Conservation (phyloP, 2,113 vertebrate species). For the Macroglossus sobrinus region DNA sequence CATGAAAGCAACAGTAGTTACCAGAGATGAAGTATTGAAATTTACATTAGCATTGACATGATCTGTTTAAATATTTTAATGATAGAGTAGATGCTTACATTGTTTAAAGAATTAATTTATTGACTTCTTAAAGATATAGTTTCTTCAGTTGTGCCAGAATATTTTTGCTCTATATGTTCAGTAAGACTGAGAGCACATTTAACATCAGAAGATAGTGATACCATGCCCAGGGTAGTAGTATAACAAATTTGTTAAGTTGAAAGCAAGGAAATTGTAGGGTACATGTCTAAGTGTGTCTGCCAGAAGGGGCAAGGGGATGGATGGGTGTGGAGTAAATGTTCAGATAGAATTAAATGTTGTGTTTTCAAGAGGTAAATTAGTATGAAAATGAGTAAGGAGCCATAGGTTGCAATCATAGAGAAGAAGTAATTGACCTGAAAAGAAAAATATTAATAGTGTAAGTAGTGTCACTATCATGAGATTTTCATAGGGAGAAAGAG, state of each 20-base stretch:
- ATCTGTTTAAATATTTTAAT: slow-evolving; percentile 37
- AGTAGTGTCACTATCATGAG: neutral
- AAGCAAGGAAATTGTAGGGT: neutral
- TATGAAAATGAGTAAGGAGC: neutral
- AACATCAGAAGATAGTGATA: neutral
- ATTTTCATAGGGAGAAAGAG: neutral
- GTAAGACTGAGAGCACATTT: neutral
- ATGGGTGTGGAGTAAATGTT: neutral
- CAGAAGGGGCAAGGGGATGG: no score
- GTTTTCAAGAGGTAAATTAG: neutral
- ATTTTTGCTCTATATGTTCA: slow-evolving; percentile 23
- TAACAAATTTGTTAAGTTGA: neutral
- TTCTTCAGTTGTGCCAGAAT: neutral
- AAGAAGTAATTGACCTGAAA: neutral
- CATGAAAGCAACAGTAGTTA: neutral
- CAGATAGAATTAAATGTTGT: neutral
- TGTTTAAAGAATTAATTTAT: slow-evolving; percentile 27
- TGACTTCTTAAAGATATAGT: neutral
- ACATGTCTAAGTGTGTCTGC: neutral
- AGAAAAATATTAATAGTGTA: neutral
- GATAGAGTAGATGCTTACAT: neutral
- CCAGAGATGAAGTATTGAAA: neutral
- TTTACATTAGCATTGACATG: neutral
- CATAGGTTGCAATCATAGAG: neutral
- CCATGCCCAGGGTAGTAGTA: neutral